These are phyloP conservation scores for Drosophila falleni DNA, from an alignment of 2,888 invertebrate species.

Conservation along the genomic window DNA sequence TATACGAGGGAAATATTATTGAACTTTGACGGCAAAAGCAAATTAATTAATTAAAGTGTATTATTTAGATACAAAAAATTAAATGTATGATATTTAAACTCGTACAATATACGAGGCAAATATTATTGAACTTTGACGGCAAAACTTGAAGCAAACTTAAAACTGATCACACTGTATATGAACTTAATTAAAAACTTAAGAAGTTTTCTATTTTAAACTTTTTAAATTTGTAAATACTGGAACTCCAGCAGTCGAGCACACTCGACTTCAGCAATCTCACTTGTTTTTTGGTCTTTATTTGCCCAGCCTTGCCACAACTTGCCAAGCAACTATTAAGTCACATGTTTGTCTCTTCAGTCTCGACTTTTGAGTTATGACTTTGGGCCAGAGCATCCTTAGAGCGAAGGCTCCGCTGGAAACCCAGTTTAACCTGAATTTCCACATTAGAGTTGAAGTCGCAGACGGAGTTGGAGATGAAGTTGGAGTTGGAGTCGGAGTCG, in stretches of 20 bases:
- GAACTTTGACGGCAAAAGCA: too few species aligned
- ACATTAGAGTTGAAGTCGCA: slow-evolving; percentile 63
- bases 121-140: too few species aligned
- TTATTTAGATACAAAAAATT: too few species aligned
- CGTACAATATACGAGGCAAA: too few species aligned
- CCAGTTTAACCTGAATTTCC: slow-evolving; percentile 82
- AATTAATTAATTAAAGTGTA: too few species aligned
- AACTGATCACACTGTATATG: too few species aligned
- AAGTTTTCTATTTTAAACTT: too few species aligned
- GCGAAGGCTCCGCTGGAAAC: slow-evolving; percentile 42
- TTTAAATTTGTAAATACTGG: too few species aligned
- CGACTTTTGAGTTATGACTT: slow-evolving; percentile 79
- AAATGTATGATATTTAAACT: too few species aligned
- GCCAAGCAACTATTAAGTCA: slow-evolving; percentile 78
- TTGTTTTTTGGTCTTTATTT: slow-evolving; percentile 1
- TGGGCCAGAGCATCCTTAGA: slow-evolving; percentile 32
- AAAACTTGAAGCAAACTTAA: too few species aligned
- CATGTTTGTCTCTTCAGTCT: slow-evolving; percentile 69
- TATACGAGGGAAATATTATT: too few species aligned
- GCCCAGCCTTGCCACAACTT: slow-evolving; percentile 18
- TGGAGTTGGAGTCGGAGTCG: background rate
- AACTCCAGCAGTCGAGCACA: background rate
- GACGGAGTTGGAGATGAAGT: background rate
- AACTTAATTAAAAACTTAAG: too few species aligned
- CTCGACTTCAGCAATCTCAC: background rate